Base-by-base conservation (phyloP, 37 sponge, comb jelly and placozoan genomes). In the Crambe crambe region DNA sequence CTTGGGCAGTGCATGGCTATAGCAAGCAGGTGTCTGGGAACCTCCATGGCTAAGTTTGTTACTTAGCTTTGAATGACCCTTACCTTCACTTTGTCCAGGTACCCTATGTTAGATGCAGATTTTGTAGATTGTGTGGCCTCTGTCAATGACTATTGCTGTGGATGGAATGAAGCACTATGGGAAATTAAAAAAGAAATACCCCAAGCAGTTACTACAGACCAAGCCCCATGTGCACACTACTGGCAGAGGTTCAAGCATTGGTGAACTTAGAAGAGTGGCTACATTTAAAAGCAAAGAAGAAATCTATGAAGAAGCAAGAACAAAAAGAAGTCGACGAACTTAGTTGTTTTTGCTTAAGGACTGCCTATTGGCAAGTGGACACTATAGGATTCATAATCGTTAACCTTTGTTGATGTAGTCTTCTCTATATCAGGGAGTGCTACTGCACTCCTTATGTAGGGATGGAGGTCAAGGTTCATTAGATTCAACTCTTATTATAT, bases 201-300 rank as follows among this genome's bases (percentile, higher is more conserved):
- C 63, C 12, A 47, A 47, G 51, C 51, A 47, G 51, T 47, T 47
- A 47, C 51, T 47, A 47, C 51, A 47, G 51, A 47, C 51, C 26
- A 62, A 62, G 63, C 63, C 63, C 6, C 63, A 20, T 23, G 63
- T 18, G 25, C 63, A 8, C 63, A 62, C 63, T 62, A 30, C 63
- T 62, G 63, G 63, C 15, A 62, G 63, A 62, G 63, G 63, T 30
- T 62, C 63, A 30, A 62, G 30, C 63, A n/a, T 62, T 62, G 63
- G 63, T 62, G 63, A 62, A 20, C 63, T 18, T 23, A 62, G 30
- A 62, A n/a, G 63, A 62, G 63, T 69, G 23, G 70, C 23, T 69
- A 10, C 10, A 12, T 64, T 29, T 21, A 69, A 34, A 69, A 39
- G 38, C 39, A 69, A 69, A 69, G 31, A 39, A 69, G 41, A 38